Conservation (phyloP, 2,888 invertebrate species). For the Lithodes maja region DNA sequence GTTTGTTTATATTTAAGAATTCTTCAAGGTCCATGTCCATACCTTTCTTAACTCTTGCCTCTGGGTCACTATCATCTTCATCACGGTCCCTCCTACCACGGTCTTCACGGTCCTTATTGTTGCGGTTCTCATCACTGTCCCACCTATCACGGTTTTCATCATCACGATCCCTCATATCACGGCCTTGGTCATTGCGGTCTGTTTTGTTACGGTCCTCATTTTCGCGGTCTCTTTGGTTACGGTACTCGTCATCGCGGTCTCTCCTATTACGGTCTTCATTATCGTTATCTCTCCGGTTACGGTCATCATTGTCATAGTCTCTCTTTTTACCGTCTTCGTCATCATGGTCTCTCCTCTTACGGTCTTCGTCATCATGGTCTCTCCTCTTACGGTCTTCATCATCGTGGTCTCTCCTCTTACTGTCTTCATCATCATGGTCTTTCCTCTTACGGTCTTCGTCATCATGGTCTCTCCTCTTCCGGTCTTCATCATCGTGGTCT, state of each 20-base stretch:
- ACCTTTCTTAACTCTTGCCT: constrained; percentile 18
- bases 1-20: background rate
- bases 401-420: background rate
- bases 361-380: background rate
- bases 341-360: background rate
- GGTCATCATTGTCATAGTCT: background rate
- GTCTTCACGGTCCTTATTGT: background rate
- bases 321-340: background rate
- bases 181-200: no score
- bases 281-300: background rate
- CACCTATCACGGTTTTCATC: background rate
- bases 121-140: background rate
- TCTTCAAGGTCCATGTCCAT: background rate
- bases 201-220: no score
- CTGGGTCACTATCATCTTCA: background rate
- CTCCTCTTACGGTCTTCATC: background rate
- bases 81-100: background rate
- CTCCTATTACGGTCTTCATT: no score
- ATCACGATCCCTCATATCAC: background rate
- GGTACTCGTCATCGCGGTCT: no score
- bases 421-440: background rate
- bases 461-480: background rate
- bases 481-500: background rate
- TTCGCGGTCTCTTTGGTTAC: no score
- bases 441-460: background rate